Conservation (phyloP, 2,113 vertebrate species). For the Rhagologus leucostigma region DNA sequence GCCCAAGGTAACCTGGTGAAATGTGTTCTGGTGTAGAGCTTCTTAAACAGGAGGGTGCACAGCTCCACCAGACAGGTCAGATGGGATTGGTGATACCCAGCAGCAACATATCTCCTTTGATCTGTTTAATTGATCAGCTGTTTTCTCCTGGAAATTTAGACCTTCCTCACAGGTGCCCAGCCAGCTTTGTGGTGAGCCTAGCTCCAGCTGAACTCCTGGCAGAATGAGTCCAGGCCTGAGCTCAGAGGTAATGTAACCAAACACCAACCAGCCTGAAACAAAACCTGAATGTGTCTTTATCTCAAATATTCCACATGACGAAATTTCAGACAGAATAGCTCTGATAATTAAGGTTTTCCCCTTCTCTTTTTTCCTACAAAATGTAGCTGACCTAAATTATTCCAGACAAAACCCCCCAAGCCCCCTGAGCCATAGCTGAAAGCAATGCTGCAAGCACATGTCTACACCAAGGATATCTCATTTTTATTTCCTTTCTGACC, state of each 20-base stretch:
- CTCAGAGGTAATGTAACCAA: neutral
- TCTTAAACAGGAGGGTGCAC: neutral
- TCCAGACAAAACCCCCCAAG: neutral
- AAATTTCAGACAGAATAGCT: neutral
- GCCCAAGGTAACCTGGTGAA: neutral
- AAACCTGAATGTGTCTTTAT: neutral
- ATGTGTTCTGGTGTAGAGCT: neutral
- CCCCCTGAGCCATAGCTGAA: neutral
- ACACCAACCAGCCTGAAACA: neutral
- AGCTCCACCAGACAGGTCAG: neutral
- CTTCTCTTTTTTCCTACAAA: neutral
- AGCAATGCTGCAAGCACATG: neutral
- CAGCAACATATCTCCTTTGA: neutral
- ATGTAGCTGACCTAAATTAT: neutral
- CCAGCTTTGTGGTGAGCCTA: neutral
- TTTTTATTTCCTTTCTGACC: neutral
- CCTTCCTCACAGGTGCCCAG: neutral
- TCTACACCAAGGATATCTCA: neutral
- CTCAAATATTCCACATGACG: neutral
- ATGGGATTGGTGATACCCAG: neutral
- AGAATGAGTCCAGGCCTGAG: neutral
- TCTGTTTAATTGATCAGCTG: neutral
- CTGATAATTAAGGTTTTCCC: neutral
- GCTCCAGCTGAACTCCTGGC: neutral
- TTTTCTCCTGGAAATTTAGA: neutral